Evolutionary conservation across 2,113 vertebrate species (phyloP).

Genomic region (Recurvirostra avosetta): DNA sequence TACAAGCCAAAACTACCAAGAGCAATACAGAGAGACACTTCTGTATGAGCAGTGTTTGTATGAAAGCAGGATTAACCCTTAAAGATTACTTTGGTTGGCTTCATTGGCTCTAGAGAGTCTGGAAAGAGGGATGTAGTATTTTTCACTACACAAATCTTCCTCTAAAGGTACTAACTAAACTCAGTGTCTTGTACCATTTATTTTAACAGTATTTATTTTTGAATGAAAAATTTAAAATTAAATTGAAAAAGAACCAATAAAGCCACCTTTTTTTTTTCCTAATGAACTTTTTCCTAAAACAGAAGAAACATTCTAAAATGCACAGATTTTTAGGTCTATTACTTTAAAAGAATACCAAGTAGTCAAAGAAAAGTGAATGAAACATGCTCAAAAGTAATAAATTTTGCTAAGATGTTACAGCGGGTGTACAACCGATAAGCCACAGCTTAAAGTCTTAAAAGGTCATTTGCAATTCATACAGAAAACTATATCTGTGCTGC

Average conservation of each 20-base stretch:
- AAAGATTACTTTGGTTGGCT: not conserved
- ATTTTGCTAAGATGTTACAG: not conserved
- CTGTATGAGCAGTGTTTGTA: fast-evolving
- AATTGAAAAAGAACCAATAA: not conserved
- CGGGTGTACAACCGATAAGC: not conserved
- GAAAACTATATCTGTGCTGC: slow-evolving; percentile 5
- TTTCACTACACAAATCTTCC: not conserved
- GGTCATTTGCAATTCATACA: slow-evolving; percentile 64
- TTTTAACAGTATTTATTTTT: not conserved
- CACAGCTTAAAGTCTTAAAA: slow-evolving; percentile 59
- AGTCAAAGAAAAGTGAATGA: not conserved
- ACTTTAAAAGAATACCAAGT: not conserved
- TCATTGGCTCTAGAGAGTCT: not conserved
- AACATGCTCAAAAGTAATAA: not conserved
- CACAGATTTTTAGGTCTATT: not conserved
- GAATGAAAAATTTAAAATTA: not conserved
- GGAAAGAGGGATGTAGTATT: not conserved
- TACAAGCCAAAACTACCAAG: not conserved
- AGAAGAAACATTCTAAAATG: not conserved
- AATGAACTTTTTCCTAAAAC: not conserved
- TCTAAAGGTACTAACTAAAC: not conserved
- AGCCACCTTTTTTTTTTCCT: fast-evolving
- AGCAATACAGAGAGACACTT: not conserved
- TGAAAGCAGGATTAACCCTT: not conserved
- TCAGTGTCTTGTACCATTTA: not conserved